Conservation (phyloP, 1,140 invertebrate genomes). For the Lordiphosa collinella region DNA sequence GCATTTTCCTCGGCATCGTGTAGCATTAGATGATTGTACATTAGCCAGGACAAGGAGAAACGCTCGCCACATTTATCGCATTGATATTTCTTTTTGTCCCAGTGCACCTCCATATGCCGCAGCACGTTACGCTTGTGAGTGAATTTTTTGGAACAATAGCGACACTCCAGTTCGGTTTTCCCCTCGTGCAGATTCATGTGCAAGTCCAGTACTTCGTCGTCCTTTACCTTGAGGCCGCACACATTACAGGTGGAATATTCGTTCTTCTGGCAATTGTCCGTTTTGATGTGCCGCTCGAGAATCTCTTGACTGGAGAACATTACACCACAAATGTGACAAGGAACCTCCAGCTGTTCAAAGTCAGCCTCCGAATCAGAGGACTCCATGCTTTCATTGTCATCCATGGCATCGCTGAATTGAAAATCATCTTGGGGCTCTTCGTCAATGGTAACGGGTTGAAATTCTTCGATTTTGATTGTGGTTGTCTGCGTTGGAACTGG, state of each 20-base stretch:
- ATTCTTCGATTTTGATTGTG: neutral
- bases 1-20: slow-evolving; percentile 76
- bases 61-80: slow-evolving; percentile 74
- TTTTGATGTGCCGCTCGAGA: slow-evolving; percentile 54
- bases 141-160: slow-evolving; percentile 69
- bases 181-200: slow-evolving; percentile 76
- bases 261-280: slow-evolving; percentile 55
- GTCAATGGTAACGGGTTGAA: slow-evolving; percentile 13
- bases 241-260: slow-evolving; percentile 56
- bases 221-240: slow-evolving; percentile 57
- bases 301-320: slow-evolving; percentile 54
- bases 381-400: slow-evolving; percentile 36
- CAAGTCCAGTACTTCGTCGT: slow-evolving; percentile 71
- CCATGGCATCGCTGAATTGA: slow-evolving; percentile 31
- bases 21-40: slow-evolving; percentile 71
- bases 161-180: slow-evolving; percentile 70
- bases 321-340: slow-evolving; percentile 61
- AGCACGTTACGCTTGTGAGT: slow-evolving; percentile 68
- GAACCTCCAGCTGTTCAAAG: slow-evolving; percentile 35
- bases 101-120: slow-evolving; percentile 74
- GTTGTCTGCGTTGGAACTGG: neutral
- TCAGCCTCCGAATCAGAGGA: slow-evolving; percentile 34
- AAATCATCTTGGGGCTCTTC: slow-evolving; percentile 32
- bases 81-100: slow-evolving; percentile 77
- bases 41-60: slow-evolving; percentile 64